Percentiles rank a stretch among this genome's conserved stretches.
These are phyloP conservation scores for Atherinosoma microstoma DNA, from an alignment of 2,797 vertebrate genomes.

Conservation along the genomic window DNA sequence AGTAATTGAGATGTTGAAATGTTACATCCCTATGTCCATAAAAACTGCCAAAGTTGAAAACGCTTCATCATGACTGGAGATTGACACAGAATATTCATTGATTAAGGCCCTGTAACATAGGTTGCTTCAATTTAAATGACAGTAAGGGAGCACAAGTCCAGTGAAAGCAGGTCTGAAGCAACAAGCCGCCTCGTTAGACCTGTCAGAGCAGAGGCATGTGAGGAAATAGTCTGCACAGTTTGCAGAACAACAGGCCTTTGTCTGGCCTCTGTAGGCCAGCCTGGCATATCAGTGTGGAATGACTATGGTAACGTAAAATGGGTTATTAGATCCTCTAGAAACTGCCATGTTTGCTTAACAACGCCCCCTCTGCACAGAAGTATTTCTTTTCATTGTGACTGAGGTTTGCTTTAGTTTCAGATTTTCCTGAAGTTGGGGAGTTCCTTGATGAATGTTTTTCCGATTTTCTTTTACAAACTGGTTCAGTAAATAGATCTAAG, in stretches of 20 bases:
- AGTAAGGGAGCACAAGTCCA: slow-evolving; percentile 22
- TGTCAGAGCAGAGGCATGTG: slow-evolving; percentile 59
- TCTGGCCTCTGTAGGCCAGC: slow-evolving; percentile 60
- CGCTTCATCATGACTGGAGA: background rate
- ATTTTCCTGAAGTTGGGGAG: background rate
- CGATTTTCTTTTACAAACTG: background rate
- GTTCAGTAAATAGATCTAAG: slow-evolving; percentile 8
- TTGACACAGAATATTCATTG: background rate
- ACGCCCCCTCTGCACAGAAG: slow-evolving; percentile 49
- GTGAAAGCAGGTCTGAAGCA: slow-evolving; percentile 33
- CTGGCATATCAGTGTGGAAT: slow-evolving; percentile 76
- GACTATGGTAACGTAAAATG: slow-evolving; percentile 70
- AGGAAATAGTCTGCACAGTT: slow-evolving; percentile 52
- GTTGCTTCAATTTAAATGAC: slow-evolving; percentile 28
- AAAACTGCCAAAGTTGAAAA: background rate
- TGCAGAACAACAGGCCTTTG: slow-evolving; percentile 79
- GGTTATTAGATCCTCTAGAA: slow-evolving; percentile 67
- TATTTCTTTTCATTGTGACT: slow-evolving; percentile 34
- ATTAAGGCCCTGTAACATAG: slow-evolving; percentile 13
- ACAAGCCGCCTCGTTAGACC: slow-evolving; percentile 31
- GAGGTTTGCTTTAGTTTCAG: slow-evolving; percentile 23
- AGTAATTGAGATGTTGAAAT: background rate
- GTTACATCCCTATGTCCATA: background rate
- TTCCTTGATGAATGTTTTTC: background rate
- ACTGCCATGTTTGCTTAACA: slow-evolving; percentile 75